These are phyloP conservation scores for Atherix ibis DNA, from an alignment of 2,888 invertebrate species.

Conservation along the genomic window DNA sequence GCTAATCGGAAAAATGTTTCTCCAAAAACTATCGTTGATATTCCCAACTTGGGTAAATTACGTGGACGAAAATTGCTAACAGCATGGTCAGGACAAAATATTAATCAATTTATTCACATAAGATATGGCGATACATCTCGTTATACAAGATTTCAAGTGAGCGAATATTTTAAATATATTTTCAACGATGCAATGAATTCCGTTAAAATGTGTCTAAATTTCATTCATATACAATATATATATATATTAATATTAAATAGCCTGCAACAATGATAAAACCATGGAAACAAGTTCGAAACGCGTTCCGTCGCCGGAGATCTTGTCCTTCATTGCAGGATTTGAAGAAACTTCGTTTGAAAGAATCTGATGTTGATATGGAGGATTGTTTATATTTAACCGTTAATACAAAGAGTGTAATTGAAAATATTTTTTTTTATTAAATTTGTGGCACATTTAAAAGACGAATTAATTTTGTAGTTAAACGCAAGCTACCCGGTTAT, in stretches of 20 bases:
- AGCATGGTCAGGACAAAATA: constrained; percentile 20
- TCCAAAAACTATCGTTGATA: neutral
- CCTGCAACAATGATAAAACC: constrained; percentile 18
- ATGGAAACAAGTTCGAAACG: constrained; percentile 22
- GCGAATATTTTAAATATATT: too few species aligned
- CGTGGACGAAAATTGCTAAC: constrained; percentile 19
- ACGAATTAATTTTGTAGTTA: constrained; percentile 14
- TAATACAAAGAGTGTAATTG: constrained; percentile 25
- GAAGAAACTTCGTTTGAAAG: constrained; percentile 13
- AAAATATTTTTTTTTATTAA: too few species aligned
- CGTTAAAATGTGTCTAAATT: too few species aligned
- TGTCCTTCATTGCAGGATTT: constrained; percentile 25
- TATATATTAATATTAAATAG: constrained; percentile 15
- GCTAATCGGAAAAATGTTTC: neutral
- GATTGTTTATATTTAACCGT: constrained; percentile 24
- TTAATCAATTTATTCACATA: constrained; percentile 27
- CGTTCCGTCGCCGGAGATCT: constrained; percentile 18
- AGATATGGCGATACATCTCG: constrained; percentile 24
- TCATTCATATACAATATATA: too few species aligned
- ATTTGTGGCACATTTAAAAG: too few species aligned
- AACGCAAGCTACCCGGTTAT: constrained; percentile 25
- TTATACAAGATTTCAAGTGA: constrained; percentile 23
- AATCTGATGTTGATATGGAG: constrained; percentile 21
- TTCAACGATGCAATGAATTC: too few species aligned
- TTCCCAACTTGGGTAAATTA: constrained; percentile 21